These are phyloP conservation scores for Acestrorhynchus altus DNA, from an alignment of 2,797 vertebrate species.

Conservation along the genomic window DNA sequence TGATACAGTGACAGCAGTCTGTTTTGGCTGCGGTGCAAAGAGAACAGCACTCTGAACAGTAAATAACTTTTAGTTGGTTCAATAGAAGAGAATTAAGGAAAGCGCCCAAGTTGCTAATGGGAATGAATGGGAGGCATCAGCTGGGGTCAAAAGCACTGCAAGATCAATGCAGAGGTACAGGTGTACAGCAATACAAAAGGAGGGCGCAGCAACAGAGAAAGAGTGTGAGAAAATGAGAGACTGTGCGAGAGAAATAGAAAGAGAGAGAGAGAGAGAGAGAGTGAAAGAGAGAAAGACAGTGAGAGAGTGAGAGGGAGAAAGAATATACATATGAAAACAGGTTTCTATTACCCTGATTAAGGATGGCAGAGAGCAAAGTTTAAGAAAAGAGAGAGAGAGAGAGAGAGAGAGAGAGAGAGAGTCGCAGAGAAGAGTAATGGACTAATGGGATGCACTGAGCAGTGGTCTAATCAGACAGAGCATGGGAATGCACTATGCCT, in stretches of 20 bases:
- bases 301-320: slow-evolving; percentile 3
- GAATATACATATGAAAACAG: slow-evolving; percentile 61
- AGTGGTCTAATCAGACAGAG: slow-evolving; percentile 62
- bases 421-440: slow-evolving; percentile 64
- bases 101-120: slow-evolving; percentile 78
- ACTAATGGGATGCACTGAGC: slow-evolving; percentile 67
- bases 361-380: slow-evolving; percentile 52
- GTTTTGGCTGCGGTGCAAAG: slow-evolving; percentile 22
- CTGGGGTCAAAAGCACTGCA: slow-evolving; percentile 77
- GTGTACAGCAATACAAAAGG: slow-evolving; percentile 64
- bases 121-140: slow-evolving; percentile 82
- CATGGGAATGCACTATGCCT: slow-evolving; percentile 40
- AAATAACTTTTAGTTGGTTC: slow-evolving; percentile 80
- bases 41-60: slow-evolving; percentile 66
- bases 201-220: slow-evolving; percentile 64
- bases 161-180: slow-evolving; percentile 80
- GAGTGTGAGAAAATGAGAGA: not conserved
- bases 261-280: not conserved
- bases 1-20: slow-evolving; percentile 19
- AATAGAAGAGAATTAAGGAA: slow-evolving; percentile 80
- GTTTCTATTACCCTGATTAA: slow-evolving; percentile 80
- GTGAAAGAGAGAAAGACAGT: slow-evolving; percentile 48
- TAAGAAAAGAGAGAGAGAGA: slow-evolving; percentile 62
- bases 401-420: slow-evolving; percentile 51
- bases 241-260: slow-evolving; percentile 29